Percentiles rank a stretch among this genome's conserved stretches.
These are phyloP conservation scores for Neocrepidodera transversa DNA, from an alignment of 2,888 invertebrate genomes.

Conservation along the genomic window DNA sequence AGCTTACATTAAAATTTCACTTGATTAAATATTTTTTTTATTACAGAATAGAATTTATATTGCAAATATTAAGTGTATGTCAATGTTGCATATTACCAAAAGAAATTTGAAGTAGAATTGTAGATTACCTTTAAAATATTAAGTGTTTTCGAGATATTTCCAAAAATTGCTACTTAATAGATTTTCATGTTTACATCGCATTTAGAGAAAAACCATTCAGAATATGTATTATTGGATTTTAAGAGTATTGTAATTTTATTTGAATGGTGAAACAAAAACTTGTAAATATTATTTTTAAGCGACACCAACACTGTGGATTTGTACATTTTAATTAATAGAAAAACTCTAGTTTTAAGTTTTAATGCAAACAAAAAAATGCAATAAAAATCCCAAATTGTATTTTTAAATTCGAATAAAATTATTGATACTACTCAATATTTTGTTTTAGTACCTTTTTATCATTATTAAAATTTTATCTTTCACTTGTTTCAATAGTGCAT, in stretches of 20 bases:
- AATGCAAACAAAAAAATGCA: slow-evolving; percentile 24
- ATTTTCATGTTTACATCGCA: slow-evolving; percentile 21
- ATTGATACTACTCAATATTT: slow-evolving; percentile 39
- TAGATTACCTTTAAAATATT: slow-evolving; percentile 9
- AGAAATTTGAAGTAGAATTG: slow-evolving; percentile 23
- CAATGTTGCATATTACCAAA: not conserved
- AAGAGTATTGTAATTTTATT: slow-evolving; percentile 49
- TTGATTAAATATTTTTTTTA: no score
- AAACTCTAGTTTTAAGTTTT: slow-evolving; percentile 36
- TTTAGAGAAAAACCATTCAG: slow-evolving; percentile 19
- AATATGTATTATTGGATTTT: slow-evolving; percentile 40
- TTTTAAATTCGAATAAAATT: slow-evolving; percentile 49
- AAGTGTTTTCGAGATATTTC: slow-evolving; percentile 11
- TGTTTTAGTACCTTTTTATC: no score
- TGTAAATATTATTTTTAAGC: slow-evolving; percentile 39
- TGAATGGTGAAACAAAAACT: slow-evolving; percentile 37
- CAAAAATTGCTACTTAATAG: slow-evolving; percentile 9
- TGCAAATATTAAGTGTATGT: slow-evolving; percentile 10
- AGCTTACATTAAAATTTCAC: no score
- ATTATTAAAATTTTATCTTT: no score
- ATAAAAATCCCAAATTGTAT: slow-evolving; percentile 43
- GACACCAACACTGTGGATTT: slow-evolving; percentile 24
- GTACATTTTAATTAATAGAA: slow-evolving; percentile 32
- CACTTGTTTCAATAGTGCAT: no score
- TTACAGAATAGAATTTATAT: slow-evolving; percentile 12